Conservation (phyloP, 92 coral and sea anemone genomes). For the Hydrozoanthus gracilis region DNA sequence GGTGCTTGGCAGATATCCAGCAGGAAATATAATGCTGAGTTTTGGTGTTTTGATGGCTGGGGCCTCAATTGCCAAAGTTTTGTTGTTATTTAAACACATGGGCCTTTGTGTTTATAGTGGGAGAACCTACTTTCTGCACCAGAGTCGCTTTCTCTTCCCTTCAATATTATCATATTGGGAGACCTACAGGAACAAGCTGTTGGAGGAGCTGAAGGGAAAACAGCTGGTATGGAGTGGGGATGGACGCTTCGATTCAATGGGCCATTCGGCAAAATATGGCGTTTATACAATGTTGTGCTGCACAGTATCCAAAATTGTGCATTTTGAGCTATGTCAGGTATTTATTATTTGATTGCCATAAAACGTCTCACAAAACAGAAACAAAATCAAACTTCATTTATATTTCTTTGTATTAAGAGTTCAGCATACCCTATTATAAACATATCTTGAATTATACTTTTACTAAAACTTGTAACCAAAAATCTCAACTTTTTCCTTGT, state of each 20-base stretch:
- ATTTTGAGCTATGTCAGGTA: constrained; percentile 3
- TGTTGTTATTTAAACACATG: constrained; percentile 15
- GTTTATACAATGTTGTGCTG: constrained; percentile 3
- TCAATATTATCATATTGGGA: constrained; percentile 26
- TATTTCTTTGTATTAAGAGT: background rate
- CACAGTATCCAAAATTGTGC: background rate
- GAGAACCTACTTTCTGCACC: constrained; percentile 26
- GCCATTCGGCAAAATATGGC: background rate
- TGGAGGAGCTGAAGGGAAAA: constrained; percentile 21
- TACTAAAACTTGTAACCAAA: background rate
- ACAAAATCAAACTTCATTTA: background rate
- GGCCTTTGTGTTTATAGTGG: constrained; percentile 10
- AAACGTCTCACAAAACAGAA: background rate
- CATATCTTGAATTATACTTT: background rate
- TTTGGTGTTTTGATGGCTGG: constrained; percentile 44
- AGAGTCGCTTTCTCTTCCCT: constrained; percentile 24
- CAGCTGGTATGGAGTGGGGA: background rate
- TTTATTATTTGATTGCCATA: background rate
- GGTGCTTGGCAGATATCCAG: constrained; percentile 20
- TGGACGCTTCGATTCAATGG: background rate
- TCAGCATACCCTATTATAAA: background rate
- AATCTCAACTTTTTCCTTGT: background rate
- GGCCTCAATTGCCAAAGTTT: constrained; percentile 13
- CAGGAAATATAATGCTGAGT: constrained; percentile 31
- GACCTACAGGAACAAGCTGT: constrained; percentile 15